phyloP scores from a whole-genome alignment of 2,797 vertebrate species.

The Periophthalmus magnuspinnatus region DNA sequence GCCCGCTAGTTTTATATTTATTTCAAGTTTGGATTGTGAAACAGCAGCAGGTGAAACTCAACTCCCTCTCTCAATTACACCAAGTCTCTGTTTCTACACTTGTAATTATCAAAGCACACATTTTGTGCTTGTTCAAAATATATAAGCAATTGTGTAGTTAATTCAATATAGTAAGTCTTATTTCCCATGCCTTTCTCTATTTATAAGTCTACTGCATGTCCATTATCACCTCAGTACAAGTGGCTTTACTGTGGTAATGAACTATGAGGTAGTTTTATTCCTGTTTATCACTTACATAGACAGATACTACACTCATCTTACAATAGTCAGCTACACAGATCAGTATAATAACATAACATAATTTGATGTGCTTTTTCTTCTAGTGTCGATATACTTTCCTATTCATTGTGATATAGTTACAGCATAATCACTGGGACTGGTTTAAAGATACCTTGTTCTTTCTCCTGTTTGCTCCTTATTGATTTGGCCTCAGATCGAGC shows the following conservation, averaged over 20 bases:
- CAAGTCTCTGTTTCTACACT: too few species aligned
- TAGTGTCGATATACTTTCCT: not conserved
- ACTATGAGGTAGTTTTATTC: not conserved
- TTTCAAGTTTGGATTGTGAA: constrained; percentile 41
- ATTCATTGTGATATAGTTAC: not conserved
- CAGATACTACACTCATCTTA: not conserved
- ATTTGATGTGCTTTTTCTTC: not conserved
- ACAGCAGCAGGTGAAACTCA: constrained; percentile 55
- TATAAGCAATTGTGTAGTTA: too few species aligned
- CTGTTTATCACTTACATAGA: not conserved
- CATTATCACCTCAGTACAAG: not conserved
- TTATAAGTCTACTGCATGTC: not conserved
- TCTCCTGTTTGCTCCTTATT: constrained; percentile 26
- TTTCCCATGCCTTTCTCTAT: not conserved
- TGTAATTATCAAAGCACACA: too few species aligned
- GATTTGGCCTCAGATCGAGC: constrained; percentile 45
- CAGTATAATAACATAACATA: not conserved
- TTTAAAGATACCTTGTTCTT: not conserved
- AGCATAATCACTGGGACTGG: not conserved
- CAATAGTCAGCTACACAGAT: not conserved
- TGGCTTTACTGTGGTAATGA: too few species aligned
- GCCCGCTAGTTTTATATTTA: constrained; percentile 24
- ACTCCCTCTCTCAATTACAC: constrained; percentile 30
- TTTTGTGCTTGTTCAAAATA: too few species aligned
- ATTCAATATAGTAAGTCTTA: not conserved